Conservation (phyloP, 2,797 vertebrate genomes). For the Thamnophis elegans region DNA sequence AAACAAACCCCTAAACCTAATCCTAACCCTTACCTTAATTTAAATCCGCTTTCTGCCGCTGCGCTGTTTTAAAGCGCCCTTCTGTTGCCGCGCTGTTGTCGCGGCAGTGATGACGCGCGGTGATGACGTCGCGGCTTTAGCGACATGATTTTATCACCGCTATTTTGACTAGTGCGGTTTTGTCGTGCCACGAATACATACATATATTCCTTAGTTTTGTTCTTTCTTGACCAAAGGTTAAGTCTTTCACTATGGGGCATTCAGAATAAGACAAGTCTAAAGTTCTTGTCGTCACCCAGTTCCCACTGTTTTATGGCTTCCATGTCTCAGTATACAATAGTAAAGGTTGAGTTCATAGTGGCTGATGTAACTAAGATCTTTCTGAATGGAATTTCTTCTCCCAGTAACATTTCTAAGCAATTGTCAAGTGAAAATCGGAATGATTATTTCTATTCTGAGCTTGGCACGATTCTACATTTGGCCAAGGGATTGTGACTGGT, state of each 20-base stretch:
- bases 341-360: background rate
- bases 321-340: background rate
- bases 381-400: background rate
- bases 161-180: too few relatives aligned
- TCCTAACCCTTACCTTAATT: too few relatives aligned
- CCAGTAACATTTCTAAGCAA: background rate
- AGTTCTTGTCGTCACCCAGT: background rate
- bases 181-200: too few relatives aligned
- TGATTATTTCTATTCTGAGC: constrained; percentile 5
- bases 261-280: background rate
- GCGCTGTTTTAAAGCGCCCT: too few relatives aligned
- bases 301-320: background rate
- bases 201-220: background rate
- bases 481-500: constrained; percentile 7
- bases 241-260: background rate
- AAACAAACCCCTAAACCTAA: too few relatives aligned
- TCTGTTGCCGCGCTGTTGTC: too few relatives aligned
- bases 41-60: too few relatives aligned
- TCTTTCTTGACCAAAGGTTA: background rate
- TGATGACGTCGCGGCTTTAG: too few relatives aligned
- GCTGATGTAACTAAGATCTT: background rate
- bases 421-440: constrained; percentile 29
- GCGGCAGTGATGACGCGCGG: too few relatives aligned
- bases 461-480: constrained; percentile 27
- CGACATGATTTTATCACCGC: too few relatives aligned